phyloP scores from a whole-genome alignment of 64 coral and sea anemone species.

The Actinia tenebrosa region DNA sequence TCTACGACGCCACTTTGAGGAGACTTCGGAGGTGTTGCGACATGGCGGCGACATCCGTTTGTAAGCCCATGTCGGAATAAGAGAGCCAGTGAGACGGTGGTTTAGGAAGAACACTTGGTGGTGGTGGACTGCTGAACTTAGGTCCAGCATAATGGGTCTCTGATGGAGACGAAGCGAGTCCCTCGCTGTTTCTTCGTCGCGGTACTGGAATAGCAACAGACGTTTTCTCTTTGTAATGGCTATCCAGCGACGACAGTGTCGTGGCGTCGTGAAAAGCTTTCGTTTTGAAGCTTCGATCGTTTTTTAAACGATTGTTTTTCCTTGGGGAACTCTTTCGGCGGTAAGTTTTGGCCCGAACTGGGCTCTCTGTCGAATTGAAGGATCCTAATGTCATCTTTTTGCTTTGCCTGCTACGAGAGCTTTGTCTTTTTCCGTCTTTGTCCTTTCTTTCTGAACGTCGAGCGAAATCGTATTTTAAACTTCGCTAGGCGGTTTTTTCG shows the following conservation, averaged over 20 bases:
- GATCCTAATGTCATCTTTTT: constrained; percentile 48
- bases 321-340: constrained; percentile 11
- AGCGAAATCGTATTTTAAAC: not conserved
- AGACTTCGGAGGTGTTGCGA: constrained; percentile 70
- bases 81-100: constrained; percentile 90
- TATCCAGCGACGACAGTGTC: not conserved
- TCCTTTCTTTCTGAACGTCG: constrained; percentile 10
- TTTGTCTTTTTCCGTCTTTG: constrained; percentile 25
- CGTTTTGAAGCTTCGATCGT: constrained; percentile 28
- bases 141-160: constrained; percentile 76
- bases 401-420: constrained; percentile 7
- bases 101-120: constrained; percentile 75
- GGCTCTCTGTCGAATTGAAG: constrained; percentile 26
- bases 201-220: constrained; percentile 25
- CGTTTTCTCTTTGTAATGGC: not conserved
- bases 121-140: constrained; percentile 85
- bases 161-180: constrained; percentile 21
- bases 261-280: constrained; percentile 28
- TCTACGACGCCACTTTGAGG: constrained; percentile 75
- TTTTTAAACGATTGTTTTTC: constrained; percentile 25
- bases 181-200: constrained; percentile 47
- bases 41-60: constrained; percentile 75
- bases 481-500: not conserved
- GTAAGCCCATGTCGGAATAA: constrained; percentile 34
- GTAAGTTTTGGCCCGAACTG: not conserved